Percentiles rank a stretch among this genome's conserved stretches.
Evolutionary conservation across 2,113 vertebrate species (phyloP).

Genomic region (Cygnus atratus): DNA sequence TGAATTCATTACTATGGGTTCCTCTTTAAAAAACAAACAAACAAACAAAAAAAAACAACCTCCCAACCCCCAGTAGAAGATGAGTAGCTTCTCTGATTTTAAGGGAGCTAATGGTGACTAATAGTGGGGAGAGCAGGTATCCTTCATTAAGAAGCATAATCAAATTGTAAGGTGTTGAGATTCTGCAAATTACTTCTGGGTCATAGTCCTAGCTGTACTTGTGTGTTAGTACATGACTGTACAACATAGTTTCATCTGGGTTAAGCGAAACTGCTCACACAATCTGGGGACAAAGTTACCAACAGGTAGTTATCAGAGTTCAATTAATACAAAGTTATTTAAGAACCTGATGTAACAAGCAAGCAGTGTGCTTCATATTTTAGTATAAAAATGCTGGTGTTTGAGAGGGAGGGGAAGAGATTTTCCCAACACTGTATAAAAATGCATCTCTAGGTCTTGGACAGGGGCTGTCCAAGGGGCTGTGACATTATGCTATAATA

Average conservation of each 20-base stretch:
- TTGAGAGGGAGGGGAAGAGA: not conserved
- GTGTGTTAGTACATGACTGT: not conserved
- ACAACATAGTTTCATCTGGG: not conserved
- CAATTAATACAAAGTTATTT: not conserved
- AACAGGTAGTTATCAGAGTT: not conserved
- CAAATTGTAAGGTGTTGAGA: not conserved
- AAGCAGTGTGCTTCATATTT: not conserved
- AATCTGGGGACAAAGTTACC: not conserved
- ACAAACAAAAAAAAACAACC: too few species aligned
- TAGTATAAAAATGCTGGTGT: not conserved
- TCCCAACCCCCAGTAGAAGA: not conserved
- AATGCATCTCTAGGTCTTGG: accelerated
- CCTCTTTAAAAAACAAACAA: not conserved
- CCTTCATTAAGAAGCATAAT: not conserved
- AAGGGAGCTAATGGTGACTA: not conserved
- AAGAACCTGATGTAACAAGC: not conserved
- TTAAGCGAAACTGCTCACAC: not conserved
- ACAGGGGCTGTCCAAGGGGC: too few species aligned
- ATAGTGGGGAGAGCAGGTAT: not conserved
- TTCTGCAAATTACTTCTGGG: not conserved
- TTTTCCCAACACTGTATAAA: not conserved
- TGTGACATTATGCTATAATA: not conserved
- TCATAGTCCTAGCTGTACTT: not conserved
- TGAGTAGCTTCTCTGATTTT: not conserved
- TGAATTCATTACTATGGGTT: not conserved